phyloP scores from a whole-genome alignment of 2,797 vertebrate species.

The Furcifer pardalis region DNA sequence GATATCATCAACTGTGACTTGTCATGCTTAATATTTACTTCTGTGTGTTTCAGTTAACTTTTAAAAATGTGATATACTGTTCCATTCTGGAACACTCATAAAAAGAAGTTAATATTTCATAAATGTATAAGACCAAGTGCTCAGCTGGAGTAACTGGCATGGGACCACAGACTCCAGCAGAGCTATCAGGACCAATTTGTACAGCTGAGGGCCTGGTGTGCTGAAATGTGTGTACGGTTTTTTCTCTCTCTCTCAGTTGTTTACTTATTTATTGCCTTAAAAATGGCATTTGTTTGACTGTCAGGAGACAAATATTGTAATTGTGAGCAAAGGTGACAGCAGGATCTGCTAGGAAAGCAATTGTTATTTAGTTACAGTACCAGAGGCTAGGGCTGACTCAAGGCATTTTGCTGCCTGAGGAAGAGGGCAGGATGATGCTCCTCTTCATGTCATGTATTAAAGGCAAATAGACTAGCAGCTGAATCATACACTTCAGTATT shows the following conservation, averaged over 20 bases:
- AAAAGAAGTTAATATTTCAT: constrained; percentile 2
- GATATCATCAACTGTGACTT: not conserved
- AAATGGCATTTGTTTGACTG: constrained; percentile 3
- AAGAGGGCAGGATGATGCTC: not conserved
- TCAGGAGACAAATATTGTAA: constrained; percentile 2
- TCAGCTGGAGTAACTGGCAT: not conserved
- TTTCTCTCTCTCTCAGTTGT: not conserved
- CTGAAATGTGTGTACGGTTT: not conserved
- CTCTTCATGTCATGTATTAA: not conserved
- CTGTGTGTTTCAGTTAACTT: not conserved
- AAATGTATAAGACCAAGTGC: not conserved
- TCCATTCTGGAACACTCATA: constrained; percentile 24
- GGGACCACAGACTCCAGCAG: not conserved
- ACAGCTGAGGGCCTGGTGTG: constrained; percentile 9
- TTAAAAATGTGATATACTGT: not conserved
- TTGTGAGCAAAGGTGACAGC: not conserved
- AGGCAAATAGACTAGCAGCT: not conserved
- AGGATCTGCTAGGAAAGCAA: not conserved
- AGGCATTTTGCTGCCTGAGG: not conserved
- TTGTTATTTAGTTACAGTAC: not conserved
- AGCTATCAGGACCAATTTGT: constrained; percentile 1
- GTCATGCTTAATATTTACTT: constrained; percentile 4
- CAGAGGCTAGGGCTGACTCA: not conserved
- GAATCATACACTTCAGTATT: not conserved
- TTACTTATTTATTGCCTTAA: constrained; percentile 18